phyloP scores from a whole-genome alignment of 1,140 invertebrate species.

The Galleria mellonella region DNA sequence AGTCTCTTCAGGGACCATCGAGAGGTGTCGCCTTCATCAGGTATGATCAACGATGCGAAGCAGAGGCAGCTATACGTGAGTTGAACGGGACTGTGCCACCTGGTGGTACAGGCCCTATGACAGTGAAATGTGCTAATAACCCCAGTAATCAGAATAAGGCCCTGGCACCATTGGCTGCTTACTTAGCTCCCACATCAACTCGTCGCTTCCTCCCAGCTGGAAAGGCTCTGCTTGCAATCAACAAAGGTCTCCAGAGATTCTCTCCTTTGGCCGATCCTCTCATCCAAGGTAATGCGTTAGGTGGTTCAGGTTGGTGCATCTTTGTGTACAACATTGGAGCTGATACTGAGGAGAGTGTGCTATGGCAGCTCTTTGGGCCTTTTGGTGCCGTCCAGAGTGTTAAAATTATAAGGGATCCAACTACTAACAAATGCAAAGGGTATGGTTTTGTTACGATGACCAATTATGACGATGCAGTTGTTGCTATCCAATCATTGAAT shows the following conservation, averaged over 20 bases:
- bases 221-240: slow-evolving; percentile 90
- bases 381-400: slow-evolving; percentile 95
- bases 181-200: slow-evolving; percentile 71
- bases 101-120: slow-evolving; percentile 76
- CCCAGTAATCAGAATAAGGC: slow-evolving; percentile 77
- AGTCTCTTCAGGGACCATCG: slow-evolving; percentile 69
- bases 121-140: slow-evolving; percentile 78
- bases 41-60: slow-evolving; percentile 77
- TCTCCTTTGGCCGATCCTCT: slow-evolving; percentile 87
- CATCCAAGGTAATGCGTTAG: slow-evolving; percentile 83
- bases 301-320: slow-evolving; percentile 90
- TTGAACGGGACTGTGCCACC: slow-evolving; percentile 77
- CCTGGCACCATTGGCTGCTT: slow-evolving; percentile 66
- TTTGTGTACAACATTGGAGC: slow-evolving; percentile 96
- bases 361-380: slow-evolving; percentile 95
- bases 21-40: slow-evolving; percentile 78
- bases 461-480: slow-evolving; percentile 93
- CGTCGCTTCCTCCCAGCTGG: slow-evolving; percentile 72
- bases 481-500: slow-evolving; percentile 92
- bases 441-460: slow-evolving; percentile 96
- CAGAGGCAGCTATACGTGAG: slow-evolving; percentile 77
- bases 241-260: slow-evolving; percentile 91
- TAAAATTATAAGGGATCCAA: slow-evolving; percentile 91
- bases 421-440: slow-evolving; percentile 95
- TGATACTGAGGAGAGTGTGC: slow-evolving; percentile 91